Percentiles rank a stretch among this genome's conserved stretches.
Evolutionary conservation across 2,888 invertebrate genomes (phyloP).

Genomic region (Magallana nippona): DNA sequence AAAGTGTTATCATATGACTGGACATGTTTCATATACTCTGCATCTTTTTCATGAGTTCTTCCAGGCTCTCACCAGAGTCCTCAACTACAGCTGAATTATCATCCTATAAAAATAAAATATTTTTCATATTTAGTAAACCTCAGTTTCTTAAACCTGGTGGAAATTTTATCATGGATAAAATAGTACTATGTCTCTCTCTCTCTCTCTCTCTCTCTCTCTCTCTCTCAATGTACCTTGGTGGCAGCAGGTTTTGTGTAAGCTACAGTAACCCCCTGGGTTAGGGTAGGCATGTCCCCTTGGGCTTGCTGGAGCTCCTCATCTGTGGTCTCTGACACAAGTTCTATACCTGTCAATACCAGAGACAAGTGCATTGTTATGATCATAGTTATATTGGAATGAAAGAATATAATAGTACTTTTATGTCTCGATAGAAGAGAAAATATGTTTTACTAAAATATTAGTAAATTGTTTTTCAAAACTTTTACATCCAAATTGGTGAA

Average conservation of each 20-base stretch:
- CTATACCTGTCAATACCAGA: constrained; percentile 75
- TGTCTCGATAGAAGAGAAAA: too few relatives aligned
- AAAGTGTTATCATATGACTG: background rate
- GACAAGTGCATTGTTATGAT: too few relatives aligned
- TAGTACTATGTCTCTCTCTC: too few relatives aligned
- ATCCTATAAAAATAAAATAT: constrained; percentile 57
- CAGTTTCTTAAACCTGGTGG: background rate
- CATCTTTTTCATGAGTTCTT: constrained; percentile 95
- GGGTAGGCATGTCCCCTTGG: constrained; percentile 74
- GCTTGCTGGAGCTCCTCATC: constrained; percentile 78
- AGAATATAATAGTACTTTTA: too few relatives aligned
- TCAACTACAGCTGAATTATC: constrained; percentile 65
- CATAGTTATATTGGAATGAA: too few relatives aligned
- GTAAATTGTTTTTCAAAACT: too few relatives aligned
- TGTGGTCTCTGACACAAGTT: constrained; percentile 86
- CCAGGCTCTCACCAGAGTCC: constrained; percentile 84
- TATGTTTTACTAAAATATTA: too few relatives aligned
- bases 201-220: background rate
- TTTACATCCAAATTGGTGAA: too few relatives aligned
- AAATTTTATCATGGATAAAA: too few relatives aligned
- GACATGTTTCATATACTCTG: constrained; percentile 87
- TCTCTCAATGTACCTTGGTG: background rate
- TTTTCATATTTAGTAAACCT: too few relatives aligned
- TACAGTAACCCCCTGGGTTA: constrained; percentile 83
- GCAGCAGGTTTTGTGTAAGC: constrained; percentile 86